These are phyloP conservation scores for Aldrovandia affinis DNA, from an alignment of 2,797 vertebrate species.

Conservation along the genomic window DNA sequence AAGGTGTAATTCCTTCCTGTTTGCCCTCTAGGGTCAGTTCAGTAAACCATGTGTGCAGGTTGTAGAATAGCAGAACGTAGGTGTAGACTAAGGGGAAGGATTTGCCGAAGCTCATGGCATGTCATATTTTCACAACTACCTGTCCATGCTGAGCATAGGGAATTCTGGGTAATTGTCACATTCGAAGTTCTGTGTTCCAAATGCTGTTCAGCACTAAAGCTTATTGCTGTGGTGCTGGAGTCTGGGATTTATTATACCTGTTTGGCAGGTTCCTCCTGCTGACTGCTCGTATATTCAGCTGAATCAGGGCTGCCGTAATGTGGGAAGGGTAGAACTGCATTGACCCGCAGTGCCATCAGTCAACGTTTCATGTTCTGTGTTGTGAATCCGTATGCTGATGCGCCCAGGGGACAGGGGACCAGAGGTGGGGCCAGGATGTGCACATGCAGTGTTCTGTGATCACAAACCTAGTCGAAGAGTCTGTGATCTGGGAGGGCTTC, in stretches of 20 bases:
- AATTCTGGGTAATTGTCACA: neutral
- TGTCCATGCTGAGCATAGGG: neutral
- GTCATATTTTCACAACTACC: neutral
- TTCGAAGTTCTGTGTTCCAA: neutral
- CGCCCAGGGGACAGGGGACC: neutral
- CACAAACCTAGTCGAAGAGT: neutral
- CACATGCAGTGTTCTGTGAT: neutral
- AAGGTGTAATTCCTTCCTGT: neutral
- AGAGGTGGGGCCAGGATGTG: neutral
- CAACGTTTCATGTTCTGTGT: neutral
- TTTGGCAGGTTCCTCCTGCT: constrained; percentile 3
- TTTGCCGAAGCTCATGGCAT: neutral
- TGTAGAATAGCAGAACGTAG: neutral
- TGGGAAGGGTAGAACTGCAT: neutral
- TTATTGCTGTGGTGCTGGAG: neutral
- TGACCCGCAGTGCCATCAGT: neutral
- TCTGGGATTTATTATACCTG: constrained; percentile 14
- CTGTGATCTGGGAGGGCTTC: no score
- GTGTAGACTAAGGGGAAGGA: neutral
- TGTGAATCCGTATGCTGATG: neutral
- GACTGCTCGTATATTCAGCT: neutral
- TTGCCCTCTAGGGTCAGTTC: neutral
- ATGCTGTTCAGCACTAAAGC: neutral
- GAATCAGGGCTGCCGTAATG: constrained; percentile 11
- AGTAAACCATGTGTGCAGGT: neutral